Base-by-base conservation (phyloP, 2,888 invertebrate species). In the Hipparchia sbordonii region DNA sequence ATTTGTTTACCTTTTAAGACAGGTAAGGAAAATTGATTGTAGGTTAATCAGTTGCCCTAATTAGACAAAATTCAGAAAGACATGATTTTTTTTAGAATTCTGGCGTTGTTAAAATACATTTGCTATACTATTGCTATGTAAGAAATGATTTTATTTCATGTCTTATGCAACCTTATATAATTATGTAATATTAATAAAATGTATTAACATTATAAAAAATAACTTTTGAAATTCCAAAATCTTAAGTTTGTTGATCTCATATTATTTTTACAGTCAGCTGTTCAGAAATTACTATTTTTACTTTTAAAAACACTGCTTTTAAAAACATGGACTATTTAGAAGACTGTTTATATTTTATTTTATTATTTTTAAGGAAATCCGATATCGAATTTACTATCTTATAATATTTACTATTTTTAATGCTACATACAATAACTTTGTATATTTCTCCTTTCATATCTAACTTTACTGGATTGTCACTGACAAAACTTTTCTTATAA, bases 311-410 rank as follows among this genome's bases (percentile, higher is more conserved):
- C 33, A 51, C 10, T 63, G 10, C 23, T 63, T 51, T 63, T 51
- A 23, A 51, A 52, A 52, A 33, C 33, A 52, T 52, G 65, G 52
- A 65, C 65, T 65, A 65, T 65, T 10, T 52, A 51, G 52, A 65
- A 65, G 65, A 65, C 65, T 65, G 65, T 65, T 33, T 48, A 60
- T 33, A 23, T 33, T 23, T 63, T 33, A 23, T 33, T 23, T 63
- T 51, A 51, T 52, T 52, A 48, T 48, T 48, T 62, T 62, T 62
- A 62, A 62, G 62, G 2, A 46, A 2, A 12, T 60, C 4, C 1
- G 12, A 13, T 48, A 62, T 62, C 62, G 9, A 62, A 13, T 8
- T 5, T 45, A 39, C 12, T 13, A 39, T 61, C 6, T 62, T 60
- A 39, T 45, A 12, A 9, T 63, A 23, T 23, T 46, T 13, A 6